A percentile compares a stretch with the other conserved stretches of the same genome.
phyloP scores from a whole-genome alignment of 2,888 invertebrate genomes.

The Spialia ferax region DNA sequence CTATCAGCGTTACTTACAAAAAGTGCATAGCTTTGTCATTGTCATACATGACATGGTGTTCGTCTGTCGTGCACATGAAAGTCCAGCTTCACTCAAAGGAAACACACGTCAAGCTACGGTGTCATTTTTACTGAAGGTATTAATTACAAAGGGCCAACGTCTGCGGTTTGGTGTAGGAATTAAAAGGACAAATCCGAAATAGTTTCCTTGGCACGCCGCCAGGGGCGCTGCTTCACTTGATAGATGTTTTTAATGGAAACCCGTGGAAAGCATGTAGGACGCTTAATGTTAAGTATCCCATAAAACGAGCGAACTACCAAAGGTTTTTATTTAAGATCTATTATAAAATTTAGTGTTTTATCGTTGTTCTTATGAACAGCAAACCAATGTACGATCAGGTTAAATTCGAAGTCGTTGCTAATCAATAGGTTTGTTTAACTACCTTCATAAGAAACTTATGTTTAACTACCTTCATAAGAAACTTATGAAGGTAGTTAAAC shows the following conservation, averaged over 20 bases:
- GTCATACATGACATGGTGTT: no score
- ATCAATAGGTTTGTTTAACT: no score
- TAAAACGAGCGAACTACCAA: not conserved
- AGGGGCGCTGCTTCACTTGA: constrained; percentile 21
- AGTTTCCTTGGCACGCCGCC: constrained; percentile 37
- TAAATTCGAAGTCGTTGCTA: no score
- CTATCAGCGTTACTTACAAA: no score
- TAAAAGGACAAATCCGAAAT: constrained; percentile 42
- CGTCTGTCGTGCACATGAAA: not conserved
- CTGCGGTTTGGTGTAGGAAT: constrained; percentile 31
- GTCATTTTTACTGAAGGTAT: constrained; percentile 61
- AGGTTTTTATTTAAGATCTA: not conserved
- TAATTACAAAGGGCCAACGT: constrained; percentile 46
- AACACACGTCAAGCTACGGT: constrained; percentile 54
- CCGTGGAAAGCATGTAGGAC: not conserved
- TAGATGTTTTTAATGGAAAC: constrained; percentile 24
- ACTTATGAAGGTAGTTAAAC: no score
- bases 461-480: no score
- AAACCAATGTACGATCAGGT: not conserved
- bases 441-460: no score
- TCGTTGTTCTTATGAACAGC: not conserved
- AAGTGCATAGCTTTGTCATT: no score
- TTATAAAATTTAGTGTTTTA: not conserved
- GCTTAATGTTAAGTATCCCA: constrained; percentile 20
- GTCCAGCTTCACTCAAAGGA: constrained; percentile 43